Evolutionary conservation across 2,888 invertebrate genomes (phyloP).

Genomic region (Meteorus cinctellus): DNA sequence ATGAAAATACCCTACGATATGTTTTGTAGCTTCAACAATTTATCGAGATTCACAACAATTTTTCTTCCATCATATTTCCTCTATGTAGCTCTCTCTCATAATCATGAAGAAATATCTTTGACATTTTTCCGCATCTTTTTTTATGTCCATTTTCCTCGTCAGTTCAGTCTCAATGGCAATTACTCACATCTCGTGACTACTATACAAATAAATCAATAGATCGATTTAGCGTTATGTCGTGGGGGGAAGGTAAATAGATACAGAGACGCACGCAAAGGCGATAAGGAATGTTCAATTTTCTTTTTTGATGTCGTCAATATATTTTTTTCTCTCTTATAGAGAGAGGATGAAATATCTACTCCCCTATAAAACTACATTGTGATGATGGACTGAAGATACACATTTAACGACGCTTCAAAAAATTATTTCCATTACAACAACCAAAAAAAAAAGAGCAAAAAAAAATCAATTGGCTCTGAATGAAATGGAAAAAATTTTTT

Average conservation of each 20-base stretch:
- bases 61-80: no score
- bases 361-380: constrained; percentile 11
- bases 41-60: no score
- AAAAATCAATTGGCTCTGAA: neutral
- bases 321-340: neutral
- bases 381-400: neutral
- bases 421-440: neutral
- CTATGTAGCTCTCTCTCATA: constrained; percentile 3
- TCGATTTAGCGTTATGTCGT: constrained; percentile 16
- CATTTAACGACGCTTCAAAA: neutral
- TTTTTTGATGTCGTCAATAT: constrained; percentile 11
- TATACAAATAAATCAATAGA: constrained; percentile 31
- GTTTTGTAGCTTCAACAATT: no score
- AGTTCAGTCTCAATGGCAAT: constrained; percentile 22
- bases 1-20: no score
- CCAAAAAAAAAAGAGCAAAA: neutral
- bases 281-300: constrained; percentile 6
- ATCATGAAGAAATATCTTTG: neutral
- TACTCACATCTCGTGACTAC: constrained; percentile 29
- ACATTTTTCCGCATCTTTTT: constrained; percentile 14
- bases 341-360: neutral
- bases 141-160: neutral
- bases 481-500: neutral
- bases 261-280: neutral
- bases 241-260: neutral